Evolutionary conservation across 30 jellyfish, hydroid and myxozoan genomes (phyloP).

Genomic region (Hydractinia symbiolongicarpus): DNA sequence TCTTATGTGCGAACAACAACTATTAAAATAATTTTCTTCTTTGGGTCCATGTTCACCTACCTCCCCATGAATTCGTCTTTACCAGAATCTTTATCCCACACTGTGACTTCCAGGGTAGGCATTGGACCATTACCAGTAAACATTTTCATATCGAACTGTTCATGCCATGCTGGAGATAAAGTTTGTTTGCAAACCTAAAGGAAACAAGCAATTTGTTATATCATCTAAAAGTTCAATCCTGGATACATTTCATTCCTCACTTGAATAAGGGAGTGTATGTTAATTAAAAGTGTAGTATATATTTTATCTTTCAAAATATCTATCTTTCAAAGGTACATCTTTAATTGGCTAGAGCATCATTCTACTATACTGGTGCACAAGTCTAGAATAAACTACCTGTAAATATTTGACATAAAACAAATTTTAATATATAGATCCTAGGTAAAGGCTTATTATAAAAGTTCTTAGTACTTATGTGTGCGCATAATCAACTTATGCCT

Average conservation of each 20-base stretch:
- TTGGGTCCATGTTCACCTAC: slow-evolving; percentile 5
- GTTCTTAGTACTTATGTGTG: too few relatives aligned
- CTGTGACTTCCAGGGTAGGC: slow-evolving; percentile 60
- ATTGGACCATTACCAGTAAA: slow-evolving; percentile 31
- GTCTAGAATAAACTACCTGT: too few relatives aligned
- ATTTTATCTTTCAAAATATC: neutral
- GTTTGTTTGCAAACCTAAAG: slow-evolving; percentile 66
- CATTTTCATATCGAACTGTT: slow-evolving; percentile 70
- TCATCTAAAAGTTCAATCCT: neutral
- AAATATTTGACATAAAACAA: too few relatives aligned
- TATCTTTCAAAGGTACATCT: neutral
- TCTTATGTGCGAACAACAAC: too few relatives aligned
- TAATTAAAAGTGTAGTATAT: neutral
- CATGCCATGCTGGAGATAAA: slow-evolving; percentile 75
- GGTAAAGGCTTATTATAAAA: too few relatives aligned
- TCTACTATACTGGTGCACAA: too few relatives aligned
- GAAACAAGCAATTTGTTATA: neutral
- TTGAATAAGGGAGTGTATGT: neutral
- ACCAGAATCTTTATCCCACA: slow-evolving; percentile 92
- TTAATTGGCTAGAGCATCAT: too few relatives aligned
- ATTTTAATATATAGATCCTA: too few relatives aligned
- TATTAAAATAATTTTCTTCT: too few relatives aligned
- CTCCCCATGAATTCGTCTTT: slow-evolving; percentile 96
- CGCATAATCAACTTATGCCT: too few relatives aligned
- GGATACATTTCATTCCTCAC: neutral